A percentile compares a stretch with the other conserved stretches of the same genome.
These are phyloP conservation scores for Hormiphora californensis DNA, from an alignment of 37 sponge, comb jelly and placozoan species.

Conservation along the genomic window DNA sequence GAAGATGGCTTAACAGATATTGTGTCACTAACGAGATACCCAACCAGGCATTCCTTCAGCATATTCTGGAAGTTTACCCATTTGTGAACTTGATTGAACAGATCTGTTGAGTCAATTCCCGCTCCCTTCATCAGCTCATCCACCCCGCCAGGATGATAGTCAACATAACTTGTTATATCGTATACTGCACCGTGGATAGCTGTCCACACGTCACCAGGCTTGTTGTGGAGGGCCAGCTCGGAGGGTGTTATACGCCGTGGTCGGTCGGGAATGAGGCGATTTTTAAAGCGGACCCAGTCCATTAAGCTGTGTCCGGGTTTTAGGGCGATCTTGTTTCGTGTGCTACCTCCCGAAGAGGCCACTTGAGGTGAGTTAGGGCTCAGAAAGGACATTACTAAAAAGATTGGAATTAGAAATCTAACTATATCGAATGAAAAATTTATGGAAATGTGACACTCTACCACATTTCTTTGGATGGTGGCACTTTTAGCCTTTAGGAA, in stretches of 20 bases:
- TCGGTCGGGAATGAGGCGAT: conserved; percentile 40
- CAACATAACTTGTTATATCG: conserved; percentile 81
- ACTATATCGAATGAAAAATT: too few species aligned
- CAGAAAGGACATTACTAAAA: conserved; percentile 46
- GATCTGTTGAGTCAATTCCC: conserved; percentile 82
- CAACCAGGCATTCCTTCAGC: conserved; percentile 28
- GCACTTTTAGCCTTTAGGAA: too few species aligned
- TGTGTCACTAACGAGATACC: background rate
- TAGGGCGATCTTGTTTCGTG: conserved; percentile 54
- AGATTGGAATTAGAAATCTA: too few species aligned
- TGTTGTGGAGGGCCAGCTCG: conserved; percentile 75
- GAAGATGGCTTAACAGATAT: background rate
- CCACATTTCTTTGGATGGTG: too few species aligned
- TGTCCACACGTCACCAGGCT: conserved; percentile 81
- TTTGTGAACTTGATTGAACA: conserved; percentile 74
- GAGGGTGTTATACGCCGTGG: conserved; percentile 58
- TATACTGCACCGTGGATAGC: conserved; percentile 85
- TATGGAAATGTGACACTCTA: too few species aligned
- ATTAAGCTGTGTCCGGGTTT: conserved; percentile 77
- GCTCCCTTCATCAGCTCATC: conserved; percentile 84
- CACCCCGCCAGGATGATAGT: conserved; percentile 88
- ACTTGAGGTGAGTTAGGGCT: conserved; percentile 12
- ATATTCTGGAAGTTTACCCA: conserved; percentile 55
- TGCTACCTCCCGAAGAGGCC: background rate
- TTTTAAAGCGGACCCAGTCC: conserved; percentile 83